Percentiles rank a stretch among this genome's conserved stretches.
Conservation (phyloP, 2,888 invertebrate genomes). For the Maniola hyperantus region DNA sequence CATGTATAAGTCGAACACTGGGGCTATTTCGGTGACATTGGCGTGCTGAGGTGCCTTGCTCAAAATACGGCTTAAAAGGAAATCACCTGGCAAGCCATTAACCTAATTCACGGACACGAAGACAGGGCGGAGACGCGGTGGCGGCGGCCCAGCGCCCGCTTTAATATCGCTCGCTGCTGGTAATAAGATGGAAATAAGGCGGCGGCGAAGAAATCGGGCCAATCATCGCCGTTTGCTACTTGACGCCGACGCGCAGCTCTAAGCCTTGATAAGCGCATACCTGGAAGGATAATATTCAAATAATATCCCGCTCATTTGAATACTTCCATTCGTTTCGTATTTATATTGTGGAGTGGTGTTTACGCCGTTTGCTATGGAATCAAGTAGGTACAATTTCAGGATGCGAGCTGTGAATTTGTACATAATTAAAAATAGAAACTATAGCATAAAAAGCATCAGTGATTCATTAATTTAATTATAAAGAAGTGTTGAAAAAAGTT, state of each 20-base stretch:
- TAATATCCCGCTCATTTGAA: conserved; percentile 36
- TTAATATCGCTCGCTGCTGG: conserved; percentile 79
- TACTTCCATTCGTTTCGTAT: conserved; percentile 27
- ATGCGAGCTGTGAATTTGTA: neutral
- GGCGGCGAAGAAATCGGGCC: conserved; percentile 73
- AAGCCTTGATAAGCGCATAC: conserved; percentile 41
- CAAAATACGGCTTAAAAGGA: conserved; percentile 77
- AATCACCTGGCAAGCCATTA: conserved; percentile 82
- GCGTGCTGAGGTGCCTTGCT: conserved; percentile 71
- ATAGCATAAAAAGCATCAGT: too few relatives aligned
- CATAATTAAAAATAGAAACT: neutral
- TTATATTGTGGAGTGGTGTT: conserved; percentile 4
- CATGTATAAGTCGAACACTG: conserved; percentile 54
- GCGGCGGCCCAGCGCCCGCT: conserved; percentile 63
- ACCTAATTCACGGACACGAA: conserved; percentile 82
- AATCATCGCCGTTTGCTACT: conserved; percentile 75
- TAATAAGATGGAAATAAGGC: conserved; percentile 82
- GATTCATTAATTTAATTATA: too few relatives aligned
- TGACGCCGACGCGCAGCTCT: conserved; percentile 48
- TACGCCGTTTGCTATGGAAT: neutral
- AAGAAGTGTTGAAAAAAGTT: too few relatives aligned
- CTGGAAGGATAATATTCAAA: conserved; percentile 40
- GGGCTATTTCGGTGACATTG: conserved; percentile 66
- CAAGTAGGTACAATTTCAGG: neutral
- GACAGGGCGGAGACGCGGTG: conserved; percentile 78